Evolutionary conservation across 1,140 invertebrate genomes (phyloP), one percentile per base, ranked within the genome.

Genomic region (Euglossa dilemma): DNA sequence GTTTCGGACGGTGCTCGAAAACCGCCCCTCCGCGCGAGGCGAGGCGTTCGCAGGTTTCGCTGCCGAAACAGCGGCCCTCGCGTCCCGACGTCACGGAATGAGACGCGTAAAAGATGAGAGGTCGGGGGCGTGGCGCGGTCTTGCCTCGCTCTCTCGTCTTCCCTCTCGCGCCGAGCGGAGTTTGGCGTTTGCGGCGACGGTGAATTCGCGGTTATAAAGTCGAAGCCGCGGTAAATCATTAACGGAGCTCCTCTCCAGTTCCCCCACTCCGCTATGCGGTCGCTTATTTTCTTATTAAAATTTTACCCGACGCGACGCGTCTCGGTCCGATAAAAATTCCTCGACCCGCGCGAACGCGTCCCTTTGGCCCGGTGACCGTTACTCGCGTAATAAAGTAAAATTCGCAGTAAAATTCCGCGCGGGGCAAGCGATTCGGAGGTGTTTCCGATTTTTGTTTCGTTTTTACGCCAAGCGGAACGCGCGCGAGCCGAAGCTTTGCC

Each of bases 51-150:
- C 81, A 73, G 83, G 63, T 80, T 79, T 56, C 52, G 72, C 36
- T 50, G 75, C 76, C 80, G 64, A 85, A 89, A 86, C 77, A 54
- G 70, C 52, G 73, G 45, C 80, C 69, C 78, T 87, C 74, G 54
- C 79, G 80, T 84, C 86, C 83, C 85, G 78, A 78, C 79, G 84
- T 89, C 87, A 85, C 83, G 80, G 85, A 82, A 91, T 91, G 90
- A 90, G 90, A 91, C 90, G 90, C 90, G 89, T 90, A 91, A 90
- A 91, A 91, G 85, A 91, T 91, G 90, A 91, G 90, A 91, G 90
- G 85, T 90, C 87, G 90, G 83, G 86, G 90, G 90, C 90, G 90
- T 91, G 90, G 90, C 88, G 71, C 63, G 59, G 72, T 82, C 66
- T 73, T 84, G 50, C 79, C 64, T 72, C 56, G 50, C 57, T 56